phyloP scores from a whole-genome alignment of 2,113 vertebrate genomes.

The Aythya baeri region DNA sequence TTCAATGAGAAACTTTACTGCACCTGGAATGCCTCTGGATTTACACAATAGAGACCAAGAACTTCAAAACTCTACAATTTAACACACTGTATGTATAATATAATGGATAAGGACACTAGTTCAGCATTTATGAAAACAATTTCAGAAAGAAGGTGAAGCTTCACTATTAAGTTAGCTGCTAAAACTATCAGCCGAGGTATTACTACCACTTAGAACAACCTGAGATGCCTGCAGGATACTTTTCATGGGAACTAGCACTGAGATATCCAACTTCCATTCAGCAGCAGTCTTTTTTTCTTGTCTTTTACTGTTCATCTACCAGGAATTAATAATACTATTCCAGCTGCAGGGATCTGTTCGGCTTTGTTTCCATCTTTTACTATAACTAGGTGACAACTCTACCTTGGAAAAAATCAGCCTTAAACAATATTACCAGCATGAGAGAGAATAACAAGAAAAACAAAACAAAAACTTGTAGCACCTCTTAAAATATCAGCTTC shows the following conservation, averaged over 20 bases:
- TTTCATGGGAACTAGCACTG: background rate
- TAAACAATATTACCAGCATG: constrained; percentile 2
- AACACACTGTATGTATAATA: background rate
- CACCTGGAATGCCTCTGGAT: background rate
- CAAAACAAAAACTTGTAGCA: background rate
- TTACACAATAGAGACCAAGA: background rate
- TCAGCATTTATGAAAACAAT: background rate
- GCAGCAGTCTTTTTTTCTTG: background rate
- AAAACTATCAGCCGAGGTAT: background rate
- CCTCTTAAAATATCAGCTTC: constrained; percentile 20
- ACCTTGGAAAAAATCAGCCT: background rate
- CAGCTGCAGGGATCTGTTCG: background rate
- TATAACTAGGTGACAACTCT: background rate
- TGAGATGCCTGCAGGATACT: background rate
- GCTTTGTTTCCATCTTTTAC: background rate
- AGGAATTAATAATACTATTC: background rate
- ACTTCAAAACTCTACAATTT: background rate
- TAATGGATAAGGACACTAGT: background rate
- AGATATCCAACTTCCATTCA: background rate
- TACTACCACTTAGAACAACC: background rate
- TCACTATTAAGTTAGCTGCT: background rate
- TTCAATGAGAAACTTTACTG: background rate
- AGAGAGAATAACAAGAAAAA: background rate
- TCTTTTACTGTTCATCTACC: background rate
- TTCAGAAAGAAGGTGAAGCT: background rate